phyloP scores from a whole-genome alignment of 2,888 invertebrate species.

The Diaperis boleti region DNA sequence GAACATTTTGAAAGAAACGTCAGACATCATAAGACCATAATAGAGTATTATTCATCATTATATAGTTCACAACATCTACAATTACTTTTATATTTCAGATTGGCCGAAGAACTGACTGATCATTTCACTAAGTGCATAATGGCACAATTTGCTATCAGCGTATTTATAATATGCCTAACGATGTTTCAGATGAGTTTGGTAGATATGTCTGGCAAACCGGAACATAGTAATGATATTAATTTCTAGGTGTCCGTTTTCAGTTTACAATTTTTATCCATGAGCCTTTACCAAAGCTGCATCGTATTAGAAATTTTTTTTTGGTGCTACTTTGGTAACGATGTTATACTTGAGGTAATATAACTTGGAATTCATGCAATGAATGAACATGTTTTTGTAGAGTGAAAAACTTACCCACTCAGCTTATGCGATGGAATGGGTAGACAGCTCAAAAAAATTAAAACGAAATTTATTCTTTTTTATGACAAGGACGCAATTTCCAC shows the following conservation, averaged over 20 bases:
- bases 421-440: constrained; percentile 65
- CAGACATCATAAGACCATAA: constrained; percentile 3
- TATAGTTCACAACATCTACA: not conserved
- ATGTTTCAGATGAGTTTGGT: constrained; percentile 62
- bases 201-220: too few relatives aligned
- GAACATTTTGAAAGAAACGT: not conserved
- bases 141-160: constrained; percentile 59
- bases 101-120: constrained; percentile 40
- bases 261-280: constrained; percentile 66
- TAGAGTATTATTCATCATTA: constrained; percentile 4
- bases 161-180: constrained; percentile 62
- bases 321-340: constrained; percentile 72
- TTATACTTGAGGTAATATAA: constrained; percentile 67
- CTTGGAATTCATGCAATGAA: not conserved
- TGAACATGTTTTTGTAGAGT: constrained; percentile 62
- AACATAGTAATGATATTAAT: too few relatives aligned
- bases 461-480: constrained; percentile 66
- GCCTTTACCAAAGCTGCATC: constrained; percentile 69
- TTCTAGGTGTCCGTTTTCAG: constrained; percentile 48
- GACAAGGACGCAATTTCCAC: constrained; percentile 67
- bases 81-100: constrained; percentile 38
- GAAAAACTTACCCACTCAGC: constrained; percentile 63
- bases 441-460: constrained; percentile 62
- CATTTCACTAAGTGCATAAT: constrained; percentile 48
- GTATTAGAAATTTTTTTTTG: constrained; percentile 70